Evolutionary conservation across 2,113 vertebrate species (phyloP).

Genomic region (Neopipo cinnamomea): DNA sequence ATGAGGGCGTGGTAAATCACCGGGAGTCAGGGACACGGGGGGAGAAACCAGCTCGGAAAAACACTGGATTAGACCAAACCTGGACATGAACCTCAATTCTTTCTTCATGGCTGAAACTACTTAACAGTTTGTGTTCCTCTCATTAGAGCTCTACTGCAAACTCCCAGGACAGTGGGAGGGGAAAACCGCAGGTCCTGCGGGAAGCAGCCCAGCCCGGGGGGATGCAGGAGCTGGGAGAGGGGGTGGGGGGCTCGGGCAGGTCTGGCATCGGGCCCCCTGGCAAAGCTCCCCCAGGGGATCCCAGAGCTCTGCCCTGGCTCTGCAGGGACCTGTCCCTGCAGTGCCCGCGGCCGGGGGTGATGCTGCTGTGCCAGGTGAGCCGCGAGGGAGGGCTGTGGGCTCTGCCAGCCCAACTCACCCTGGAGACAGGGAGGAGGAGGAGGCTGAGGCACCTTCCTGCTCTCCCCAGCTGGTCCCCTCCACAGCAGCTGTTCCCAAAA

Average conservation of each 20-base stretch:
- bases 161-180: neutral
- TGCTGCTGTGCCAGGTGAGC: neutral
- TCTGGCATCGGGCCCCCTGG: neutral
- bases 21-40: rapidly evolving
- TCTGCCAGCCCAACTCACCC: neutral
- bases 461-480: rapidly evolving
- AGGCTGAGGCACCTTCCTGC: neutral
- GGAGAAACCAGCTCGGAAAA: neutral
- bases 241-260: neutral
- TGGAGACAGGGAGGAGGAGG: neutral
- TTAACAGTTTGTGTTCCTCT: neutral
- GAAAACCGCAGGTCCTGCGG: neutral
- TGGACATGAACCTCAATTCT: neutral
- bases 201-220: neutral
- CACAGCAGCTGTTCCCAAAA: neutral
- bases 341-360: rapidly evolving
- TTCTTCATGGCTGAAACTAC: neutral
- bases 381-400: too few species aligned
- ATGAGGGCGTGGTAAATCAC: neutral
- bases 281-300: rapidly evolving
- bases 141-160: neutral
- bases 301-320: neutral
- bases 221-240: neutral
- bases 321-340: neutral
- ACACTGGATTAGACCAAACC: neutral